phyloP scores from a whole-genome alignment of 2,888 invertebrate species.

The Julus scandinavius region DNA sequence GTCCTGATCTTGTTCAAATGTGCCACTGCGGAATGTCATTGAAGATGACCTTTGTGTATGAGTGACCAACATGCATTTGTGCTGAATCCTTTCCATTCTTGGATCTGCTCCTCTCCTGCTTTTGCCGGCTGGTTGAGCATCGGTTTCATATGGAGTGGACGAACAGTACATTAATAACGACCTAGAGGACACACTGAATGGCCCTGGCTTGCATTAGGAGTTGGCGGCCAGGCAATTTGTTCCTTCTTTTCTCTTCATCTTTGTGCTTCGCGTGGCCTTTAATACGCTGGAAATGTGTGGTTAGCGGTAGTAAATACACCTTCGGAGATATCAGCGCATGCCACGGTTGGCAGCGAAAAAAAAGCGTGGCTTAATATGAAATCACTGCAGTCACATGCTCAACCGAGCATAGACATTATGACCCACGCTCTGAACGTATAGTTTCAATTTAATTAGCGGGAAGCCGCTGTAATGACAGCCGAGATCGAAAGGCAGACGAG shows the following conservation, averaged over 20 bases:
- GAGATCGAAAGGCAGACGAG: slow-evolving; percentile 27
- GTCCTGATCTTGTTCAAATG: no score
- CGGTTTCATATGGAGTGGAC: background rate
- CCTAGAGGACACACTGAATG: background rate
- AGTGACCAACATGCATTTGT: background rate
- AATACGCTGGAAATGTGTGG: background rate
- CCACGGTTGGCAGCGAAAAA: background rate
- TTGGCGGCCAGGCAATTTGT: background rate
- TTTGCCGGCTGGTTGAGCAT: background rate
- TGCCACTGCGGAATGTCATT: background rate
- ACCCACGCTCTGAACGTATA: slow-evolving; percentile 20
- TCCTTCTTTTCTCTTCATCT: slow-evolving; percentile 11
- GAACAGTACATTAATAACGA: slow-evolving; percentile 3
- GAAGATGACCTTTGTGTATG: background rate
- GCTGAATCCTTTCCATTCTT: background rate
- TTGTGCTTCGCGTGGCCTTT: background rate
- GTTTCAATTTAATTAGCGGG: slow-evolving; percentile 48
- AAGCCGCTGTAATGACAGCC: slow-evolving; percentile 45
- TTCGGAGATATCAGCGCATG: slow-evolving; percentile 11
- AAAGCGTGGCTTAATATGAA: slow-evolving; percentile 45
- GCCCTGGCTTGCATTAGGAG: background rate
- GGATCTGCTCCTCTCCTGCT: background rate
- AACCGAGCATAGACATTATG: slow-evolving; percentile 45
- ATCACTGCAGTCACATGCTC: slow-evolving; percentile 49
- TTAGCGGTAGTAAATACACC: slow-evolving; percentile 18